phyloP scores from a whole-genome alignment of 2,888 invertebrate species.

The Drosophila pseudotakahashii region DNA sequence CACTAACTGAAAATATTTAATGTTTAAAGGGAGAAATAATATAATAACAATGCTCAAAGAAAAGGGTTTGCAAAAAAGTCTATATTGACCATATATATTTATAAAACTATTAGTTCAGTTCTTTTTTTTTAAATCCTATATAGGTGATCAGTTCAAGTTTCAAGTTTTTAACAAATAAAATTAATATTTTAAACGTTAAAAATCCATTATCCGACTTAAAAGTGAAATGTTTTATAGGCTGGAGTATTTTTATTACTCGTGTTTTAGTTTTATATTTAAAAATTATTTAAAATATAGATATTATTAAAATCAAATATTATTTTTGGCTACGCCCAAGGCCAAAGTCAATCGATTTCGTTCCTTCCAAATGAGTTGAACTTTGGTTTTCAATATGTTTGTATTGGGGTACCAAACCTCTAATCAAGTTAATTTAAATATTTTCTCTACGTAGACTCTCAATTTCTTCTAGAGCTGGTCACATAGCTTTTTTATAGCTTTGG shows the following conservation, averaged over 20 bases:
- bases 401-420: neutral
- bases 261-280: neutral
- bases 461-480: neutral
- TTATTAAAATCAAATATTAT: neutral
- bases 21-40: neutral
- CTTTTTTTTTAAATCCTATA: neutral
- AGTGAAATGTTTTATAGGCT: too few relatives aligned
- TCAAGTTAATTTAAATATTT: slow-evolving; percentile 7
- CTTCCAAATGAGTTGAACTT: neutral
- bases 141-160: too few relatives aligned
- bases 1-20: neutral
- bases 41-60: too few relatives aligned
- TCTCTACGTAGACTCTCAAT: neutral
- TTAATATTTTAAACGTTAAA: too few relatives aligned
- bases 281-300: neutral
- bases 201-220: too few relatives aligned
- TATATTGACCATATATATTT: too few relatives aligned
- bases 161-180: too few relatives aligned
- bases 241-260: too few relatives aligned
- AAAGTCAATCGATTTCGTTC: neutral
- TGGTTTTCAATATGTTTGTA: neutral
- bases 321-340: neutral
- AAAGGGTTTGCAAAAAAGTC: too few relatives aligned
- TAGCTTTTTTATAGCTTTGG: neutral
- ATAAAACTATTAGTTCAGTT: neutral